Base-by-base conservation (phyloP, 2,113 vertebrate genomes). In the Gallinago jamesoni region DNA sequence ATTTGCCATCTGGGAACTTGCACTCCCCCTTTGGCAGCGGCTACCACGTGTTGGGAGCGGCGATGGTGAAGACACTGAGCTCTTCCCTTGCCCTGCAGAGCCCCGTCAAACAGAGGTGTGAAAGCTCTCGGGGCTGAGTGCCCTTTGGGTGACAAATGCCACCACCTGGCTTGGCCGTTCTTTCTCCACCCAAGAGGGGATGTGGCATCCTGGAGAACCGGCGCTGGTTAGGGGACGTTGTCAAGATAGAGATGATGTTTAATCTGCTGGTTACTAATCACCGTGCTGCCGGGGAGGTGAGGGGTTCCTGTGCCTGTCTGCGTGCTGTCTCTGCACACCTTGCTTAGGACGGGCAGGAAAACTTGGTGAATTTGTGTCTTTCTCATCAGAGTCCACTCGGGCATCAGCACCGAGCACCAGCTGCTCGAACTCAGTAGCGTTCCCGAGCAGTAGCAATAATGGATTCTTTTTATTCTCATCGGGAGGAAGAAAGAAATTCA, bases 321-420 rank as follows among this genome's bases (percentile, higher is more conserved):
- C 2, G 1, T 4, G 15, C 21, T 14, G 25, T 56, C 52, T 33
- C n/a, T 7, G 35, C 45, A 14, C 37, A 47, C 13, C 53, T 67
- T 1, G 7, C 12, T 17, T 52, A 4, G 60, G 59, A 7, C 1
- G 18, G 22, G 52, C 43, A 9, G 35, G 37, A 87, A 52, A 20
- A 14, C 24, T 21, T 5, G 0, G n/a, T 10, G 63, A 47, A 13
- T 52, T n/a, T 12, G 3, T 2, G 1, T 67, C 53, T 23, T 33
- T 21, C 57, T 77, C 24, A 1, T 37, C 63, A 8, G 75, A 45
- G 37, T 7, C 48, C 2, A 2, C 37, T 43, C 4, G 1, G 21
- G 56, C 81, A 35, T 8, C 6, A 7, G 37, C 2, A 6, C 75
- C 0, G 5, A 45, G 80, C 76, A 9, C 37, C 1, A 2, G 33